A percentile compares a stretch with the other conserved stretches of the same genome.
phyloP scores from a whole-genome alignment of 2,888 invertebrate species.

The Melangyna quadrimaculata region DNA sequence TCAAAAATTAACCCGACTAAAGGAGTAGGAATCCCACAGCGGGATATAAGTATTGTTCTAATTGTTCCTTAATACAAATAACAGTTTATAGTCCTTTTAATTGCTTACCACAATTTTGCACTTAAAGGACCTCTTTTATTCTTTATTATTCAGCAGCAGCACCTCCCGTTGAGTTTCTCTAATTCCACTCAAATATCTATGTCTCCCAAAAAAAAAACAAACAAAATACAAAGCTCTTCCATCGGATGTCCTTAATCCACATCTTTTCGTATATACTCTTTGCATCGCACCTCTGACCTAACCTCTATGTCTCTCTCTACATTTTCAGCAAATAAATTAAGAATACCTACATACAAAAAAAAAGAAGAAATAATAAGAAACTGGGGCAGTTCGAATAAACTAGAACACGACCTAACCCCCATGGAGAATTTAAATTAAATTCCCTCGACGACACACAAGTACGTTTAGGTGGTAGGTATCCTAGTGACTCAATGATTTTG shows the following conservation, averaged over 20 bases:
- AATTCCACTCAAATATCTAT: slow-evolving; percentile 28
- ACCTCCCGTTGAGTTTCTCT: slow-evolving; percentile 19
- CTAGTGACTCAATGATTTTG: slow-evolving; percentile 8
- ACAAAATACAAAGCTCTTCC: slow-evolving; percentile 1
- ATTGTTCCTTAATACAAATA: slow-evolving; percentile 15
- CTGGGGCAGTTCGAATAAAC: slow-evolving; percentile 59
- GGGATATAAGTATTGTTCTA: slow-evolving; percentile 3
- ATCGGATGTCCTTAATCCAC: slow-evolving; percentile 45
- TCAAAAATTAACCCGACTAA: not conserved
- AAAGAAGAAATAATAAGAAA: slow-evolving; percentile 11
- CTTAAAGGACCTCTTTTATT: slow-evolving; percentile 5
- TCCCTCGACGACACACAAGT: slow-evolving; percentile 35
- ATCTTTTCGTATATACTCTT: slow-evolving; percentile 4
- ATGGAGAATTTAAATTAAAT: slow-evolving; percentile 66
- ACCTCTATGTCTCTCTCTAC: not conserved
- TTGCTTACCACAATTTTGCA: slow-evolving; percentile 27
- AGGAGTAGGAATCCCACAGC: slow-evolving; percentile 19
- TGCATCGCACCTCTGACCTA: slow-evolving; percentile 41
- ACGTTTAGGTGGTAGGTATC: slow-evolving; percentile 12
- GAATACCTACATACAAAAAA: not conserved
- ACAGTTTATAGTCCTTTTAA: slow-evolving; percentile 23
- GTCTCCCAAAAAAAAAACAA: not conserved
- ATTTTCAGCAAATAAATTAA: slow-evolving; percentile 11
- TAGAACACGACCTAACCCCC: slow-evolving; percentile 66
- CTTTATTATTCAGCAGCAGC: not conserved